phyloP scores from a whole-genome alignment of 2,888 invertebrate species.

The Eupithecia inturbata region DNA sequence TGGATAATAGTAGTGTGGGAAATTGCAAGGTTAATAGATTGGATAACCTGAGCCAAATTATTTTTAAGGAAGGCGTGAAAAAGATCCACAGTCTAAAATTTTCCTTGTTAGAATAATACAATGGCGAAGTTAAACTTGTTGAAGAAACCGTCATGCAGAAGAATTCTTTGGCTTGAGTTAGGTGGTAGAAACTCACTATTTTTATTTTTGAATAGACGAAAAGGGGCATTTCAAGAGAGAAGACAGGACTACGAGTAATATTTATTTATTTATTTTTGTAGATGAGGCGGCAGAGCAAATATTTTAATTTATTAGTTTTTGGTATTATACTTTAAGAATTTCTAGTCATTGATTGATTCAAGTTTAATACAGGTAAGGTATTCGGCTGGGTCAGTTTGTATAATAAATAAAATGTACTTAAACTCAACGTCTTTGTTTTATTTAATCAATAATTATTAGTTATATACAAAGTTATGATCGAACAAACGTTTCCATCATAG shows the following conservation, averaged over 20 bases:
- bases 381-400: neutral
- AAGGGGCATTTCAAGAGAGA: neutral
- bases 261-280: neutral
- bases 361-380: neutral
- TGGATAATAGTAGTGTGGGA: neutral
- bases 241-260: neutral
- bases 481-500: neutral
- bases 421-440: neutral
- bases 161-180: neutral
- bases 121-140: neutral
- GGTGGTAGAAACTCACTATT: neutral
- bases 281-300: neutral
- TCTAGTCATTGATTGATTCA: constrained; percentile 1
- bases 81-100: constrained; percentile 17
- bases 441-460: neutral
- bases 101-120: neutral
- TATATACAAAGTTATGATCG: neutral
- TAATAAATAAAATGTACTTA: constrained; percentile 3
- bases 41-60: constrained; percentile 14
- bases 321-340: neutral
- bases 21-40: constrained; percentile 14
- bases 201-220: neutral
- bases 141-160: neutral
- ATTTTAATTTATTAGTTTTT: neutral
- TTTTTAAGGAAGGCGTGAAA: constrained; percentile 24